Evolutionary conservation across 2,113 vertebrate genomes (phyloP).

Genomic region (Eurystomus gularis): DNA sequence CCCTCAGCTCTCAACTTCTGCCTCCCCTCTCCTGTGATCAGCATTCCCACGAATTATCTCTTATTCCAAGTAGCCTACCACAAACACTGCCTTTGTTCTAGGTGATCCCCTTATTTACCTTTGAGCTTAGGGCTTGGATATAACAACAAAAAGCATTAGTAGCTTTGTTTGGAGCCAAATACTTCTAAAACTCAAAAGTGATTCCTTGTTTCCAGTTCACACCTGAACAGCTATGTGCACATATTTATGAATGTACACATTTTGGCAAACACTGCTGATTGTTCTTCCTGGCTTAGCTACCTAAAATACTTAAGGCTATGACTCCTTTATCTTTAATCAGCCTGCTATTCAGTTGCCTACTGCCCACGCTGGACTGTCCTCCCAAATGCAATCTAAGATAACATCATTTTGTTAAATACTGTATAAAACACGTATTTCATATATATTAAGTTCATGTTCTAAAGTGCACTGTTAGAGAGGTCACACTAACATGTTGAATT

Average conservation of each 20-base stretch:
- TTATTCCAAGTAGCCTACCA: background rate
- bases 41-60: background rate
- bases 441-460: background rate
- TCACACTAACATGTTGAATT: background rate
- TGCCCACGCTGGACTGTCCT: background rate
- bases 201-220: background rate
- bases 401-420: background rate
- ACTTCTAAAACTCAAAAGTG: background rate
- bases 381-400: background rate
- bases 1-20: background rate
- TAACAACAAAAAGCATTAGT: background rate
- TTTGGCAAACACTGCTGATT: background rate
- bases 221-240: background rate
- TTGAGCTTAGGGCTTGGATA: background rate
- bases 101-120: background rate
- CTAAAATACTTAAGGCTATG: background rate
- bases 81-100: background rate
- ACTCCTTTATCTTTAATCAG: background rate
- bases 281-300: background rate
- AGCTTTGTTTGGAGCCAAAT: background rate
- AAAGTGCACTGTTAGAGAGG: background rate
- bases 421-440: fast-evolving
- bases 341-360: background rate
- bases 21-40: background rate
- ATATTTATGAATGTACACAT: background rate